Base-by-base conservation (phyloP, 1,140 invertebrate genomes). In the Rhyzopertha dominica region DNA sequence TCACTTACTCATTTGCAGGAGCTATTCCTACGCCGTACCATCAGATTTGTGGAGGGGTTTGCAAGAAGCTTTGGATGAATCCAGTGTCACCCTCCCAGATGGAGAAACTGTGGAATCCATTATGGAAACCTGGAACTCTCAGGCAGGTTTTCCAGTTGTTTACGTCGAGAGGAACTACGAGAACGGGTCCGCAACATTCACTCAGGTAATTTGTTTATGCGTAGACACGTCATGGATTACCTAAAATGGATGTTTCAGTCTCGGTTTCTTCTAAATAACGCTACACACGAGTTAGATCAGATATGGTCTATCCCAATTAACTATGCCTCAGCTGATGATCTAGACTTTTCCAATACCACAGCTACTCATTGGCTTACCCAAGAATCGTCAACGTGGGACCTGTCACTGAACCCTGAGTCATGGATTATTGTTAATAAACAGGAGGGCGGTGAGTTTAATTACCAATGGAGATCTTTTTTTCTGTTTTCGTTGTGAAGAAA, bases 21-120 rank as follows among this genome's bases (percentile, higher is more conserved):
- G 61, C 54, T 77, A 66, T 37, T 53, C 65, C 7, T 70, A 72
- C 23, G 80, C 83, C 1, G 72, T 74, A 30, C 81, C 86, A 41
- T 71, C 83, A 41, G 77, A 87, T 53, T 63, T 90, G 3, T 90
- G 84, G 75, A 44, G 56, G 0, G 73, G 76, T 9, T 67, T 92
- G 9, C 71, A 80, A 51, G 66, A 74, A 55, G 77, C 73, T 13
- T 68, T 78, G 12, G 49, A 48, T 2, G 68, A 67, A 44, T 65
- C 66, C 12, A 40, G 20, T 9, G 58, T 70, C 2, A 35, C 67
- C 9, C 22, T 56, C 3, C 47, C 46, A 4, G 66, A 68, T 28
- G 56, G 46, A 8, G 60, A 70, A 0, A 67, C 63, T 3, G 58
- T 76, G 7, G 66, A 66, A 17, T 53, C 69, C 0, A 72, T 82